phyloP scores from a whole-genome alignment of 2,113 vertebrate species.

The Hemibagrus wyckioides region DNA sequence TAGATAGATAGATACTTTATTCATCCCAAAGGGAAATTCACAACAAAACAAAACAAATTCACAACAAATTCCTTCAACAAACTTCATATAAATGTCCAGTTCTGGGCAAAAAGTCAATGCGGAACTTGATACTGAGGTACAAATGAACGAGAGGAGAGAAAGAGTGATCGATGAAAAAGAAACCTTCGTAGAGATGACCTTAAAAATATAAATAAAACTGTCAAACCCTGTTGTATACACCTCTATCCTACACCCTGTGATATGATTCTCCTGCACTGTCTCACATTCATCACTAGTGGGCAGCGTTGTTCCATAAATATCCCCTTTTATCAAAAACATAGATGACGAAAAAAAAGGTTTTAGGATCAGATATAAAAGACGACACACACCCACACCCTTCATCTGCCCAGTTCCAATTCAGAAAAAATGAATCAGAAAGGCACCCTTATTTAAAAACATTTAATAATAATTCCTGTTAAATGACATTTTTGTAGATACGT shows the following conservation, averaged over 20 bases:
- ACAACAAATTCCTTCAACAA: neutral
- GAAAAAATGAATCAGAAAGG: neutral
- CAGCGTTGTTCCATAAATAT: constrained; percentile 58
- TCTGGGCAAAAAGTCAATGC: neutral
- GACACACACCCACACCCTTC: constrained; percentile 17
- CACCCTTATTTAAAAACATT: neutral
- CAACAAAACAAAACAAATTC: too few species aligned
- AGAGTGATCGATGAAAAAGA: neutral
- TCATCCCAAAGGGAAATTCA: too few species aligned
- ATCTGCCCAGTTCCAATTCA: neutral
- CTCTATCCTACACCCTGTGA: neutral
- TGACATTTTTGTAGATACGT: neutral
- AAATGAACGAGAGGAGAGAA: neutral
- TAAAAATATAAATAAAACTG: constrained; percentile 10
- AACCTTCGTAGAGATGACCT: neutral
- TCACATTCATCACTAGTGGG: constrained; percentile 64
- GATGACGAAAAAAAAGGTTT: neutral
- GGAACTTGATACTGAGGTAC: constrained; percentile 37
- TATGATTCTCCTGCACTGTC: constrained; percentile 56
- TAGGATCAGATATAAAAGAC: constrained; percentile 1
- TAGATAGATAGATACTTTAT: too few species aligned
- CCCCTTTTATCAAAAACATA: neutral
- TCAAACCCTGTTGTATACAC: neutral
- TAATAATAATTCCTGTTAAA: neutral
- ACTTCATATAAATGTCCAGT: neutral